These are phyloP conservation scores for Nephrotoma appendiculata DNA, from an alignment of 2,888 invertebrate genomes.

Conservation along the genomic window DNA sequence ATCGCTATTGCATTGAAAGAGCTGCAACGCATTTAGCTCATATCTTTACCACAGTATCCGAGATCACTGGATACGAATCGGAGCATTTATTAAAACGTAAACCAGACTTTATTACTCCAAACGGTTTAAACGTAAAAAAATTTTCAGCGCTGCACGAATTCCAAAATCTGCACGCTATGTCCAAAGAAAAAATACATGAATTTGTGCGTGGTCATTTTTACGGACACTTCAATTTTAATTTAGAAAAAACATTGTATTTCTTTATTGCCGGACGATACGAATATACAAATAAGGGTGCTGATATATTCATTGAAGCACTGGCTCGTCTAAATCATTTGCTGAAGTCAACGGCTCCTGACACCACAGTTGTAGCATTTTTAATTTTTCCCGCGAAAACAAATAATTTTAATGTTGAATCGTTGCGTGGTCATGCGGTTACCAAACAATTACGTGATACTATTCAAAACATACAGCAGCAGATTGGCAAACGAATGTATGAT, in stretches of 20 bases:
- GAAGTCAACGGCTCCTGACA: constrained; percentile 61
- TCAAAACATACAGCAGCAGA: constrained; percentile 75
- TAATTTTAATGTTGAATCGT: constrained; percentile 96
- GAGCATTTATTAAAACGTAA: constrained; percentile 88
- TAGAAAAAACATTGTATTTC: constrained; percentile 96
- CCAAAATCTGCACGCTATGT: constrained; percentile 92
- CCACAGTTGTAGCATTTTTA: constrained; percentile 93
- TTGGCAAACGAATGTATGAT: constrained; percentile 93
- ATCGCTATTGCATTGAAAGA: constrained; percentile 94
- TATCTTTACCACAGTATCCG: constrained; percentile 94
- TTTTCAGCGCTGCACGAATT: constrained; percentile 98
- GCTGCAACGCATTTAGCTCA: constrained; percentile 87
- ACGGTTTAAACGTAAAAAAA: constrained; percentile 96
- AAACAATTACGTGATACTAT: constrained; percentile 92
- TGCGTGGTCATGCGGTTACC: constrained; percentile 94
- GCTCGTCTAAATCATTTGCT: constrained; percentile 91
- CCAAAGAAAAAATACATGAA: constrained; percentile 96
- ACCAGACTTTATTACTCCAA: constrained; percentile 92
- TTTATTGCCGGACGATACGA: constrained; percentile 99
- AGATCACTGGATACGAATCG: constrained; percentile 90
- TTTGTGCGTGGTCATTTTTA: constrained; percentile 97
- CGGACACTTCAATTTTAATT: constrained; percentile 95
- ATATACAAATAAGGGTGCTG: constrained; percentile 96
- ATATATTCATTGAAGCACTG: constrained; percentile 93
- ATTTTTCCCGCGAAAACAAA: constrained; percentile 97